Percentiles rank a stretch among this genome's conserved stretches.
Evolutionary conservation across 64 coral and sea anemone genomes (phyloP).

Genomic region (Actinia equina): DNA sequence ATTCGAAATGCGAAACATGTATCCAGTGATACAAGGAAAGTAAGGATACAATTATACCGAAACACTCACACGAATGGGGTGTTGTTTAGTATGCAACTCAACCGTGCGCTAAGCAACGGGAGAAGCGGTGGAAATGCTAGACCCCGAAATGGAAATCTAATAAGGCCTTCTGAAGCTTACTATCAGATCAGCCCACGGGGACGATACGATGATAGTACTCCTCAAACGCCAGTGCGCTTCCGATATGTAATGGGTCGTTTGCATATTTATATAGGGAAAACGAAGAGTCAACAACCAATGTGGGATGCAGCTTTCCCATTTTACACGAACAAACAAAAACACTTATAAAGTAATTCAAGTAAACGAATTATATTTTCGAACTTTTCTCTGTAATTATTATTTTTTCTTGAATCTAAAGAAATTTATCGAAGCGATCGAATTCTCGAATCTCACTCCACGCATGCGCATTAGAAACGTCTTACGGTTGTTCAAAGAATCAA

Average conservation of each 20-base stretch:
- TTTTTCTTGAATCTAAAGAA: not conserved
- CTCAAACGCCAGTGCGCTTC: conserved; percentile 29
- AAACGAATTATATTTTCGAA: not conserved
- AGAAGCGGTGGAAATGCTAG: conserved; percentile 28
- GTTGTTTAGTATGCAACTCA: conserved; percentile 29
- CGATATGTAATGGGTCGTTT: not conserved
- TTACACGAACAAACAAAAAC: not conserved
- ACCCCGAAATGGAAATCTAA: conserved; percentile 43
- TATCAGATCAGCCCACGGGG: conserved; percentile 29
- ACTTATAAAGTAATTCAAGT: not conserved
- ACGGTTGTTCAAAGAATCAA: not conserved
- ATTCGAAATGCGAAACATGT: conserved; percentile 22
- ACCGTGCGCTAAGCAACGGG: conserved; percentile 37
- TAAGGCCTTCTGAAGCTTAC: conserved; percentile 8
- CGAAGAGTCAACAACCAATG: not conserved
- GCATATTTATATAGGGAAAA: conserved; percentile 5
- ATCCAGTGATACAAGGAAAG: conserved; percentile 42
- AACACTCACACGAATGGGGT: conserved; percentile 20
- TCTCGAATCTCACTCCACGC: not conserved
- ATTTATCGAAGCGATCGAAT: not conserved
- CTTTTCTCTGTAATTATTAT: not conserved
- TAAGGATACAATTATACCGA: conserved; percentile 45
- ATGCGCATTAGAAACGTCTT: not conserved
- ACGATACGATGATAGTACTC: conserved; percentile 27
- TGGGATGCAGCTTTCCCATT: not conserved